phyloP scores from a whole-genome alignment of 2,888 invertebrate species.

The Pemphredon lugubris region DNA sequence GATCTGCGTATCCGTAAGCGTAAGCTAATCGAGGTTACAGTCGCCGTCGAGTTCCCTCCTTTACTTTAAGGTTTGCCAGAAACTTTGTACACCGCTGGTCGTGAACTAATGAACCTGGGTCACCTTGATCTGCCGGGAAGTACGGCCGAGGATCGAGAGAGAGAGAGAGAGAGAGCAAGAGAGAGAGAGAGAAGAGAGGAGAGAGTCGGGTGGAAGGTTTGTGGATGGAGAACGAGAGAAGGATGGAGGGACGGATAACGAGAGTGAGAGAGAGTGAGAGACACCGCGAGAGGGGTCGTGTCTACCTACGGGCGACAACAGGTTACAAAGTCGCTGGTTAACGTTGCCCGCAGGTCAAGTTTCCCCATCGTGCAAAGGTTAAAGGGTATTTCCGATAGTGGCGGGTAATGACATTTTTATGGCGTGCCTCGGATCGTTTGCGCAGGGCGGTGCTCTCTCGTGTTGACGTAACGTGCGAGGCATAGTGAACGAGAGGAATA shows the following conservation, averaged over 20 bases:
- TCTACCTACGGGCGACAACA: constrained; percentile 43
- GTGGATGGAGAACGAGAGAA: not conserved
- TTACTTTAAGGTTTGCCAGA: constrained; percentile 32
- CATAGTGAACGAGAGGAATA: not conserved
- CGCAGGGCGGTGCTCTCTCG: not conserved
- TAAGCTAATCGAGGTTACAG: constrained; percentile 49
- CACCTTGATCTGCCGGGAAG: constrained; percentile 42
- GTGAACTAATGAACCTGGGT: constrained; percentile 57
- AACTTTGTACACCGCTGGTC: constrained; percentile 53
- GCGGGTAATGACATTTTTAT: constrained; percentile 59
- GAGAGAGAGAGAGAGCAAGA: constrained; percentile 2
- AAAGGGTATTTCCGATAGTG: constrained; percentile 49
- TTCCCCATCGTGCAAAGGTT: constrained; percentile 44
- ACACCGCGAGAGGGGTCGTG: constrained; percentile 8
- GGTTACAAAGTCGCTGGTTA: constrained; percentile 59
- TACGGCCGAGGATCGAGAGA: not conserved
- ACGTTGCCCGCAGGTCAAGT: constrained; percentile 54
- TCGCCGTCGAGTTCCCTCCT: constrained; percentile 24
- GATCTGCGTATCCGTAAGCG: constrained; percentile 33
- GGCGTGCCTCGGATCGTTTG: constrained; percentile 28
- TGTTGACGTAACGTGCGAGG: not conserved
- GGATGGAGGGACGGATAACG: constrained; percentile 10
- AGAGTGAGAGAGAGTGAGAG: constrained; percentile 5
- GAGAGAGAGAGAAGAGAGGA: not conserved
- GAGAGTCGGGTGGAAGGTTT: not conserved